Conservation (phyloP, 2,797 vertebrate species). For the Champsocephalus esox region DNA sequence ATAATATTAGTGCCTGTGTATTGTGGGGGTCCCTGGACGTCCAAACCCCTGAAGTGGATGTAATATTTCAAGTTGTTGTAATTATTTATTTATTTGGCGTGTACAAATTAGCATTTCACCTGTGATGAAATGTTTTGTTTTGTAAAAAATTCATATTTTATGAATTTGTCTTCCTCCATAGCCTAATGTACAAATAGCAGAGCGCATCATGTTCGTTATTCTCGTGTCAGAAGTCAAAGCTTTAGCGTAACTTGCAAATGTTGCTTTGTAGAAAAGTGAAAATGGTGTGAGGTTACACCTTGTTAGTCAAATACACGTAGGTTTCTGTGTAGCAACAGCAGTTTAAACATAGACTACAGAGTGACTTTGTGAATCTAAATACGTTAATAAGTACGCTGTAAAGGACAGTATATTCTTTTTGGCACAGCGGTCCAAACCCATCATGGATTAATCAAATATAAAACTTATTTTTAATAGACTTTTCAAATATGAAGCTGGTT, state of each 20-base stretch:
- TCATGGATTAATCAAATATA: slow-evolving; percentile 7
- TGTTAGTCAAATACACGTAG: slow-evolving; percentile 78
- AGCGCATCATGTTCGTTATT: slow-evolving; percentile 79
- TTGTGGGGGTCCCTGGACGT: slow-evolving; percentile 64
- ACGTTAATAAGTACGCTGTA: not conserved
- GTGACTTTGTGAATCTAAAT: slow-evolving; percentile 62
- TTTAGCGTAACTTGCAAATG: slow-evolving; percentile 68
- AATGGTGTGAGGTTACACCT: slow-evolving; percentile 82
- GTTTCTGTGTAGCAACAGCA: slow-evolving; percentile 68
- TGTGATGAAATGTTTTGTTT: slow-evolving; percentile 45
- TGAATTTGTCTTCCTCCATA: slow-evolving; percentile 87
- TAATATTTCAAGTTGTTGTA: slow-evolving; percentile 38
- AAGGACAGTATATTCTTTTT: slow-evolving; percentile 2
- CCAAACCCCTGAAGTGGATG: slow-evolving; percentile 40
- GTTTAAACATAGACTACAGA: slow-evolving; percentile 44
- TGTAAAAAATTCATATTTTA: slow-evolving; percentile 41
- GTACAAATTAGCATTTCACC: slow-evolving; percentile 46
- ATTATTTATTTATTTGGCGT: slow-evolving; percentile 25
- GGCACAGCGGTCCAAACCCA: not conserved
- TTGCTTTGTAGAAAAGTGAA: slow-evolving; percentile 77
- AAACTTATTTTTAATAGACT: slow-evolving; percentile 27
- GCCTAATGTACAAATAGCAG: slow-evolving; percentile 88
- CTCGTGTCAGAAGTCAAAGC: slow-evolving; percentile 71
- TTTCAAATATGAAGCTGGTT: slow-evolving; percentile 21
- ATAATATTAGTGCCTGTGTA: slow-evolving; percentile 70